phyloP scores from a whole-genome alignment of 2,113 vertebrate species.

The Prionailurus viverrinus region DNA sequence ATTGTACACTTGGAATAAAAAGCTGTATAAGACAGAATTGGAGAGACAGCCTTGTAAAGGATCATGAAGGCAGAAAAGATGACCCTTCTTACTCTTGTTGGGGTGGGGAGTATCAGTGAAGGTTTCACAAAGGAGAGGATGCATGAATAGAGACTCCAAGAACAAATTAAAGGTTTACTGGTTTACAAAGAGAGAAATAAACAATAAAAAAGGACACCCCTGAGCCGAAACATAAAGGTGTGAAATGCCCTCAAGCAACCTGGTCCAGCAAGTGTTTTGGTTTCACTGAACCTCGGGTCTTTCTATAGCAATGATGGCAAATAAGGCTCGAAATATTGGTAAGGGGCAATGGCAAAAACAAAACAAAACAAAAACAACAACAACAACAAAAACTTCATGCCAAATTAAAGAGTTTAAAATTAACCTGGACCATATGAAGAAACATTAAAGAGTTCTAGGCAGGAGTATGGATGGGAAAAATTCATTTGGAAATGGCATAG shows the following conservation, averaged over 20 bases:
- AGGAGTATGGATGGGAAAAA: neutral
- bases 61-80: neutral
- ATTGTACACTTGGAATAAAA: neutral
- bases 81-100: neutral
- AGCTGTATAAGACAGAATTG: neutral
- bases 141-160: neutral
- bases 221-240: neutral
- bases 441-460: neutral
- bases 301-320: neutral
- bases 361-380: too few relatives aligned
- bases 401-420: neutral
- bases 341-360: neutral
- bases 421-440: neutral
- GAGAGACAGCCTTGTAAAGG: neutral
- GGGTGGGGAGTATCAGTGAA: rapidly evolving
- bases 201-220: neutral
- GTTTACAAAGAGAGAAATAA: neutral
- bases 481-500: neutral
- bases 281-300: neutral
- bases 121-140: neutral
- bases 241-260: neutral
- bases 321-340: neutral
- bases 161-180: neutral
- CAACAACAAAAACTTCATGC: neutral
- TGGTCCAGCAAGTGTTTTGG: neutral